Conservation (phyloP, 2,888 invertebrate species). For the Psylliodes chrysocephalus region DNA sequence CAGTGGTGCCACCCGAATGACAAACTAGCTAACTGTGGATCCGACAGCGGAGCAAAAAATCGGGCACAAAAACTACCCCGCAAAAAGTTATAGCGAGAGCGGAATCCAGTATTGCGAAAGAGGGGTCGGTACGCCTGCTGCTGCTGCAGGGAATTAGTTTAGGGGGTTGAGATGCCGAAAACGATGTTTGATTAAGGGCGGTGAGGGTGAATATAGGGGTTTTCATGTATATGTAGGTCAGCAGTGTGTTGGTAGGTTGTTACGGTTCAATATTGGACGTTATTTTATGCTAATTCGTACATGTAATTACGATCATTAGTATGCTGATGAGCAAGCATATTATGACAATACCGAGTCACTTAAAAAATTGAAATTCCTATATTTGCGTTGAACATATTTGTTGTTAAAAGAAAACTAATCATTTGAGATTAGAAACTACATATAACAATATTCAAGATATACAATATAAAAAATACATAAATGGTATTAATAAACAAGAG, state of each 20-base stretch:
- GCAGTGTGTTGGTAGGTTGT: slow-evolving; percentile 6
- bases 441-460: too few species aligned
- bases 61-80: slow-evolving; percentile 57
- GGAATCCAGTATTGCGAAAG: slow-evolving; percentile 48
- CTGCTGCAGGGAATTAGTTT: slow-evolving; percentile 52
- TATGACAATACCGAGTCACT: too few species aligned
- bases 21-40: slow-evolving; percentile 67
- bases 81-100: slow-evolving; percentile 50
- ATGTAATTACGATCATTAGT: too few species aligned
- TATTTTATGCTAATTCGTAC: too few species aligned
- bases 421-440: too few species aligned
- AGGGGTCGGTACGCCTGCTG: slow-evolving; percentile 40
- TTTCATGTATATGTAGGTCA: slow-evolving; percentile 46
- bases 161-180: slow-evolving; percentile 46
- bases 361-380: too few species aligned
- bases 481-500: too few species aligned
- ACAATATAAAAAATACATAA: too few species aligned
- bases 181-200: slow-evolving; percentile 46
- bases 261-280: slow-evolving; percentile 19
- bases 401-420: too few species aligned
- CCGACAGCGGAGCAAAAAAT: slow-evolving; percentile 63
- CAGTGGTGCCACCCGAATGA: slow-evolving; percentile 63
- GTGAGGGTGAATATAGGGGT: slow-evolving; percentile 12
- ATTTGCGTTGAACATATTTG: too few species aligned
- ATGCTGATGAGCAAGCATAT: too few species aligned